Percentiles rank a stretch among this genome's conserved stretches.
Evolutionary conservation across 1,140 invertebrate genomes (phyloP).

Genomic region (Anoplophora glabripennis): DNA sequence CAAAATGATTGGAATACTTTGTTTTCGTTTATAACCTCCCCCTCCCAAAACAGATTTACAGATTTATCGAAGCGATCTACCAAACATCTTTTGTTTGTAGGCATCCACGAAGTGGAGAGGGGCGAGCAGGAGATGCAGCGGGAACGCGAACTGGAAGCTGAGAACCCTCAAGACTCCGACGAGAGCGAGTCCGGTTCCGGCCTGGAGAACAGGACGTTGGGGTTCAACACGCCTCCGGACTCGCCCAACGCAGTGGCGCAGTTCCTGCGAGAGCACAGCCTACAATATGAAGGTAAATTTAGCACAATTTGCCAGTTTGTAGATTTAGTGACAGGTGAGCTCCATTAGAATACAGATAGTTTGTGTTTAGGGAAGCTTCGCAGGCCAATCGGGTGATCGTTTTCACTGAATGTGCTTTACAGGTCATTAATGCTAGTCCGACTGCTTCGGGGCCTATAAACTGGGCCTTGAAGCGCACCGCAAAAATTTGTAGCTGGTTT

Average conservation of each 20-base stretch:
- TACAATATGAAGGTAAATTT: conserved; percentile 59
- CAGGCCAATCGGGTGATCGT: neutral
- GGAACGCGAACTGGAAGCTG: conserved; percentile 52
- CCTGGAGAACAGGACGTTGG: conserved; percentile 54
- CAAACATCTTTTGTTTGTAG: conserved; percentile 54
- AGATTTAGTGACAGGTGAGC: conserved; percentile 32
- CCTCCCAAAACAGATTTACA: no score
- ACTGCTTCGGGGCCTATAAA: no score
- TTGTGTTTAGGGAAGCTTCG: no score
- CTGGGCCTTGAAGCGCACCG: no score
- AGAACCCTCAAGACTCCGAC: conserved; percentile 63
- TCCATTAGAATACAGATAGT: neutral
- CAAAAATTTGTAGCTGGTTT: no score
- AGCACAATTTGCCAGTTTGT: conserved; percentile 35
- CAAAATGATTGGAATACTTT: no score
- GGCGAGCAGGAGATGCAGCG: conserved; percentile 46
- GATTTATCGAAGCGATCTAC: no score
- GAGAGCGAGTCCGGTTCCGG: conserved; percentile 67
- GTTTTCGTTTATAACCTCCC: no score
- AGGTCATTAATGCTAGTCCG: no score
- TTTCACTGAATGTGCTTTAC: neutral
- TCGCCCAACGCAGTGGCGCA: conserved; percentile 68
- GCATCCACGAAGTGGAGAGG: conserved; percentile 48
- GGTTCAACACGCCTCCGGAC: conserved; percentile 77
- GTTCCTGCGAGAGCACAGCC: conserved; percentile 57